Base-by-base conservation (phyloP, 1,140 invertebrate genomes). In the Heliconius hermathena region DNA sequence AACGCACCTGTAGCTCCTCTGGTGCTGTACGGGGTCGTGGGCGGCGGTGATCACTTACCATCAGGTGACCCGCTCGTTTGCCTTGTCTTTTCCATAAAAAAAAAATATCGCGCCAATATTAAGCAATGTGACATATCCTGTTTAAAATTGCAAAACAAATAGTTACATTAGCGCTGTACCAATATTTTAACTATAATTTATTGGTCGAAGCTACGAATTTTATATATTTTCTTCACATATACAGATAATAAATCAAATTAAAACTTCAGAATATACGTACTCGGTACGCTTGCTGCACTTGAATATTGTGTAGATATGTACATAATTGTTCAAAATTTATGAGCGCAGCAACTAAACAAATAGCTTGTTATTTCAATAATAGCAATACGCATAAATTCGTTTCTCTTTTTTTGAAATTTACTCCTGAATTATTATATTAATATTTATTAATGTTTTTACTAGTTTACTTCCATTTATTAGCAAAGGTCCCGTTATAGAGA, bases 401-500 rank as follows among this genome's bases (percentile, higher is more conserved):
- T 26, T 26, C 18, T 46, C 41, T 16, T 16, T 66, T 29, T 29
- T 1, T 29, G 22, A 29, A 66, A 66, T 29, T 22, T 8, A 60
- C 8, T 8, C 22, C 13, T 66, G 9, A 66, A 13, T 66, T 26
- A 29, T 26, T 66, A 29, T 29, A 26, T 22, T 29, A 29, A 29
- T 29, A 66, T 60, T n/a, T 16, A 66, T 26, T 29, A 16, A 6
- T 66, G 3, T 29, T 22, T 0, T 57, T 9, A 22, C n/a, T n/a
- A 1, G 54, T 11, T 22, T 22, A 22, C 9, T 22, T 22, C 2
- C 9, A 60, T 66, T 26, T 66, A 66, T 66, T 66, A 5, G n/a
- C 20, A 60, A 66, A 29, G 26, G 60, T 76, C 57, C 74, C 57
- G 74, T 76, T 76, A 76, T n/a, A 13, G 9, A 66, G 13, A 26